phyloP scores from a whole-genome alignment of 2,888 invertebrate genomes.

The Acronicta alni region DNA sequence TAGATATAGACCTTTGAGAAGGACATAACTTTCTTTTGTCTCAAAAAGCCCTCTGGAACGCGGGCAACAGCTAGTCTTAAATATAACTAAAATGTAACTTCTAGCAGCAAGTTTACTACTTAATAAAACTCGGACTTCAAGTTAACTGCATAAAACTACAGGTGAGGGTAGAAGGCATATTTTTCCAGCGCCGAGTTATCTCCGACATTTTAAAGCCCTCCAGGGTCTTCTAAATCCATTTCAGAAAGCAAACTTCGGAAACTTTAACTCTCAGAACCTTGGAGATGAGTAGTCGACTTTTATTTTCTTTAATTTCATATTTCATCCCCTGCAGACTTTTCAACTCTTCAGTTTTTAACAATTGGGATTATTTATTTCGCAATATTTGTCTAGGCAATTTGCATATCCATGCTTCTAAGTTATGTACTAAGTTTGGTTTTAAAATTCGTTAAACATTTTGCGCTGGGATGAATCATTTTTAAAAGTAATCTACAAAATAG shows the following conservation, averaged over 20 bases:
- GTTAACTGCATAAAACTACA: constrained; percentile 10
- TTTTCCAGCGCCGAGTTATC: constrained; percentile 32
- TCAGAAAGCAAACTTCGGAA: constrained; percentile 54
- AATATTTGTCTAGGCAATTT: constrained; percentile 37
- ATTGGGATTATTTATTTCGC: constrained; percentile 30
- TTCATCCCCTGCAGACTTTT: constrained; percentile 45
- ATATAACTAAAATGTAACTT: too few species aligned
- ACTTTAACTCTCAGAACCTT: constrained; percentile 52
- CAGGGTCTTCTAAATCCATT: constrained; percentile 54
- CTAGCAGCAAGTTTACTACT: neutral
- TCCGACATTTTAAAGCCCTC: constrained; percentile 49
- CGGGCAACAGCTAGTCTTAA: too few species aligned
- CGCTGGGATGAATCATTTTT: neutral
- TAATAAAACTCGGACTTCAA: constrained; percentile 5
- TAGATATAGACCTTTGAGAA: too few species aligned
- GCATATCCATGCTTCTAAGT: constrained; percentile 32
- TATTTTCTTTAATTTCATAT: constrained; percentile 60
- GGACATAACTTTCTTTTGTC: too few species aligned
- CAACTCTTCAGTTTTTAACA: constrained; percentile 40
- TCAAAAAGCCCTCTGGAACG: too few species aligned
- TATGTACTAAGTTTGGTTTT: constrained; percentile 35
- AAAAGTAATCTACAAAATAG: too few species aligned
- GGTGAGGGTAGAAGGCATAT: constrained; percentile 19
- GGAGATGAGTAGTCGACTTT: constrained; percentile 51
- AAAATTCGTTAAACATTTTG: constrained; percentile 20